A percentile compares a stretch with the other conserved stretches of the same genome.
These are phyloP conservation scores for Heliconius charithonia DNA, from an alignment of 2,888 invertebrate genomes.

Conservation along the genomic window DNA sequence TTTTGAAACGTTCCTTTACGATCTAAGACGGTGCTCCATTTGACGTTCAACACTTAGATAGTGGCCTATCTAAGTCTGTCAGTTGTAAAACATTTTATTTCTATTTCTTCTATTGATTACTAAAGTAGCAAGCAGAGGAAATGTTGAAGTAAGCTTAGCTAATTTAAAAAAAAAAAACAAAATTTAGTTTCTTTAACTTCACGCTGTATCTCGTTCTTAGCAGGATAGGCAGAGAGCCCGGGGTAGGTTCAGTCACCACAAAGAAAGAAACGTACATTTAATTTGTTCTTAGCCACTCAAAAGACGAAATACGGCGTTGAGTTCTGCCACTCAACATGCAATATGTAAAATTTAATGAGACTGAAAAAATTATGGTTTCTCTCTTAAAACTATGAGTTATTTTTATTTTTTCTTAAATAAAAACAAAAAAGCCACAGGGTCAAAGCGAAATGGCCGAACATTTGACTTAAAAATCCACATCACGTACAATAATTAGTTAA, in stretches of 20 bases:
- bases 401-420: background rate
- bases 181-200: background rate
- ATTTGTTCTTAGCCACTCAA: no score
- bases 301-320: background rate
- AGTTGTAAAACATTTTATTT: slow-evolving; percentile 8
- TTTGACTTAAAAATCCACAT: slow-evolving; percentile 46
- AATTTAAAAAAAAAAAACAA: background rate
- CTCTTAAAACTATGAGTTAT: background rate
- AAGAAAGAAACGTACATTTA: no score
- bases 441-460: slow-evolving; percentile 32
- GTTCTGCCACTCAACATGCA: background rate
- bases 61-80: background rate
- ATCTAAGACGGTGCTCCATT: slow-evolving; percentile 36
- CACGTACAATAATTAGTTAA: slow-evolving; percentile 55
- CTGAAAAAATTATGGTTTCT: background rate
- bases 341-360: background rate
- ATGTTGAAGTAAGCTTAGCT: background rate
- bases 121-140: background rate
- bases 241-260: background rate
- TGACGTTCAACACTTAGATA: slow-evolving; percentile 31
- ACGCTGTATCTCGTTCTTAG: no score
- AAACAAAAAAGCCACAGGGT: slow-evolving; percentile 22
- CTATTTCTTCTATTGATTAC: slow-evolving; percentile 1
- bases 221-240: no score
- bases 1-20: slow-evolving; percentile 40